Base-by-base conservation (phyloP, 2,888 invertebrate species). In the Cyclophora albipunctata region DNA sequence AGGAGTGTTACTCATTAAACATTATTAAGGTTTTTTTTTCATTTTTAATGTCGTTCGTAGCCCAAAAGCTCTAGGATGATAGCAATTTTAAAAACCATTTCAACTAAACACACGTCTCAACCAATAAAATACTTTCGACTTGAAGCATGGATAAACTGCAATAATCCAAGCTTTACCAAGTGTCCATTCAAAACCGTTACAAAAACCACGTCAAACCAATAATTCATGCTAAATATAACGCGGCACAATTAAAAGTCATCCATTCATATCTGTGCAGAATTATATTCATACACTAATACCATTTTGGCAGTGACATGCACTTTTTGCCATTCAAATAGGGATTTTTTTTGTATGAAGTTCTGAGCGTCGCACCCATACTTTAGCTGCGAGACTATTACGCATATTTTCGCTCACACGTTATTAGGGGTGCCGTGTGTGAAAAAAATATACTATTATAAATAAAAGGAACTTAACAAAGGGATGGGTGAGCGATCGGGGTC, bases 311-410 rank as follows among this genome's bases (percentile, higher is more conserved):
- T 88, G 87, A 88, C 84, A 77, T 83, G 87, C 87, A 86, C 79
- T 87, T 88, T 88, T 88, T 88, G 84, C 84, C 72, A 87, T 87
- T 87, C 85, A 86, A 87, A 87, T 85, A 65, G 85, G 85, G 85
- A 81, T 79, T 88, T 87, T 86, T 86, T 86, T 69, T 76, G 53
- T 83, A 84, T 69, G 60, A 53, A 70, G 56, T 57, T 52, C 47
- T 54, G 51, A 53, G 54, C 59, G 43, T 46, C 58, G 66, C 60
- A 67, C 64, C 72, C 70, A 78, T 73, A 72, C 71, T 69, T 64
- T 63, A 52, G 60, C 60, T 64, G 53, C 60, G 67, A 66, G 71
- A 71, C 84, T 78, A 84, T 84, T 84, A 85, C 84, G 85, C 84
- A 86, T 87, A 87, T 86, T 86, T 86, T 82, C 70, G 81, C 85